Evolutionary conservation across 1,140 invertebrate genomes (phyloP), one percentile per base, ranked within the genome.

Genomic region (Conus ventricosus): DNA sequence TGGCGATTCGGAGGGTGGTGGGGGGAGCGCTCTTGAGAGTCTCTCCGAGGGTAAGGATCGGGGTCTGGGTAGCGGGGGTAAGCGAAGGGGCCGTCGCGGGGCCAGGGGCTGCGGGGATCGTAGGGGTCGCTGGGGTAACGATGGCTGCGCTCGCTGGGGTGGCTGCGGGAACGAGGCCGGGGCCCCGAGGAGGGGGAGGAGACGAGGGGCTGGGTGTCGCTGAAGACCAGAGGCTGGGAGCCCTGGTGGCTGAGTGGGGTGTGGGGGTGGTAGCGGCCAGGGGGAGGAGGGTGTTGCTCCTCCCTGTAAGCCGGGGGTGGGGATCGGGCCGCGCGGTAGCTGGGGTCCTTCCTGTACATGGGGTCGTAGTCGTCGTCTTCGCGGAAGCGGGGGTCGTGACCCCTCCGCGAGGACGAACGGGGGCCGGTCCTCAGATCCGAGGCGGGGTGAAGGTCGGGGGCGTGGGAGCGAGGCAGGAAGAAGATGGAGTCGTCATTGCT

Each of bases 391-490:
- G 57, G 57, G 8, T 60, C 57, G 8, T 60, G 57, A 60, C 57
- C 57, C 57, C 63, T 2, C 63, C 27, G 63, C n/a, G 51, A 7
- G 51, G 63, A 17, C 25, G 15, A 23, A 23, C 7, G 20, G 25
- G 10, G 23, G 5, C 15, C 25, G 23, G 84, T 11, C n/a, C 71
- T 75, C 23, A 67, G 83, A n/a, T 84, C 84, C 4, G 63, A 71
- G 27, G 15, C 53, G 57, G n/a, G n/a, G 63, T 75, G 39, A 54
- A 51, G 87, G 83, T 91, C 78, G 51, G 84, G 87, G 76, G 88
- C 75, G n/a, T 87, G 89, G 75, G 91, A 88, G n/a, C 90, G 89
- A 25, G 93, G 93, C 84, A 93, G 84, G 76, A 93, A 89, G 89
- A 92, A 93, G 17, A 93, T 90, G 76, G 63, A 78, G 88, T 91